These are phyloP conservation scores for Arnoldichthys spilopterus DNA, from an alignment of 2,797 vertebrate species.

Conservation along the genomic window DNA sequence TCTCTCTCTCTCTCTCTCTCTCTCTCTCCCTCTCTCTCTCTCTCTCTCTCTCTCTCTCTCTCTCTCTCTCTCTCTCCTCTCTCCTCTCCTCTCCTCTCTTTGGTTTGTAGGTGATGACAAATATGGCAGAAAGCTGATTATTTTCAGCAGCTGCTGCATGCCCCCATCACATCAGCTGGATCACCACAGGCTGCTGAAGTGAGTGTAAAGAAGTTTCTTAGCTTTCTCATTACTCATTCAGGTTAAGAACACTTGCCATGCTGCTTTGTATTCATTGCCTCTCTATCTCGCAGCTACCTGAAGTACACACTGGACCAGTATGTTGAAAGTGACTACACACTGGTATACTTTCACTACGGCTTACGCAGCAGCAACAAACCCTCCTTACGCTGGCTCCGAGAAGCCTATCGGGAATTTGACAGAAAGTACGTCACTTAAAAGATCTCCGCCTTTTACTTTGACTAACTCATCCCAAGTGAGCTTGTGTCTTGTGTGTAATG, in stretches of 20 bases:
- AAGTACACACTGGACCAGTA: conserved; percentile 86
- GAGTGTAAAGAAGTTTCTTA: conserved; percentile 51
- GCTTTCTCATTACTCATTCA: background rate
- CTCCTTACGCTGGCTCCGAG: conserved; percentile 83
- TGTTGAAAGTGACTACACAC: conserved; percentile 85
- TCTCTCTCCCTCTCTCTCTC: no score
- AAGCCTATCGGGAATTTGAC: conserved; percentile 85
- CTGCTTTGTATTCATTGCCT: background rate
- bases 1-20: no score
- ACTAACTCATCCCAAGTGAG: conserved; percentile 7
- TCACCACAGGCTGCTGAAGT: conserved; percentile 86
- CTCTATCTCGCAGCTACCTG: conserved; percentile 77
- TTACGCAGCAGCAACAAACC: conserved; percentile 87
- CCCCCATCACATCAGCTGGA: conserved; percentile 87
- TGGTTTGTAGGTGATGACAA: conserved; percentile 82
- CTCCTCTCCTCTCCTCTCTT: background rate
- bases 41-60: no score
- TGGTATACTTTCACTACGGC: conserved; percentile 87
- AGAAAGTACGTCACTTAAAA: conserved; percentile 77
- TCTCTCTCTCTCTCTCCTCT: background rate
- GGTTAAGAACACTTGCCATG: background rate
- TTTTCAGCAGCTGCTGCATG: conserved; percentile 87
- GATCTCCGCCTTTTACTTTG: background rate
- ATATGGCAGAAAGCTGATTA: conserved; percentile 84
- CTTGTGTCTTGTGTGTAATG: background rate